Percentiles rank a stretch among this genome's conserved stretches.
phyloP scores from a whole-genome alignment of 2,113 vertebrate species.

The Aldabrachelys gigantea region DNA sequence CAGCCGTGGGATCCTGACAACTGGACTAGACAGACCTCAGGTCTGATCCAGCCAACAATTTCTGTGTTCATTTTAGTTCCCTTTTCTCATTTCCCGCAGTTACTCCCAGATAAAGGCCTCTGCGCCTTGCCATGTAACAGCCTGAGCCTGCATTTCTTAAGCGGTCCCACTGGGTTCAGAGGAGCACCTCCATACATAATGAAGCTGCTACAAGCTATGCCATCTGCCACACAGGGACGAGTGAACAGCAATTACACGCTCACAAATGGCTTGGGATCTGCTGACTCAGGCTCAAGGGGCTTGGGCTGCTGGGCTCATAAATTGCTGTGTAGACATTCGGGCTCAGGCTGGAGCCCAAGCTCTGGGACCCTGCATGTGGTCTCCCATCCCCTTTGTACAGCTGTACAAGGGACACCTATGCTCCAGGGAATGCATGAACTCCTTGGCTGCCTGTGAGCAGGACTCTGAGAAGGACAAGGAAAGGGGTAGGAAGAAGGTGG shows the following conservation, averaged over 20 bases:
- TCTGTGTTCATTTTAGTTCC: neutral
- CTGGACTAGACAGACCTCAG: neutral
- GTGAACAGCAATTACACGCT: neutral
- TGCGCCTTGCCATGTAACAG: neutral
- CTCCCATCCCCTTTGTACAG: neutral
- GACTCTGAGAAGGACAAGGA: neutral
- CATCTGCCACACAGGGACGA: neutral
- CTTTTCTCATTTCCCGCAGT: neutral
- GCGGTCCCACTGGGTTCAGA: neutral
- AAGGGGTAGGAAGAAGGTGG: neutral
- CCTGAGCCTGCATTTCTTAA: neutral
- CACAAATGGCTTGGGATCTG: neutral
- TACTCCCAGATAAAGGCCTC: neutral
- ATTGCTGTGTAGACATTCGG: neutral
- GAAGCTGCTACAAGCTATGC: neutral
- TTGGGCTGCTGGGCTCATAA: neutral
- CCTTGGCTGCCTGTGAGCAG: neutral
- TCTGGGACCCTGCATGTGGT: neutral
- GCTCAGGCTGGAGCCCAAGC: neutral
- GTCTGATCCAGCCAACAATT: neutral
- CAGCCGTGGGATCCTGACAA: neutral
- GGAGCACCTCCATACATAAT: no score
- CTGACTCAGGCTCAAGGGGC: neutral
- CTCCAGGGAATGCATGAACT: neutral
- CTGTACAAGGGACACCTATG: neutral